A percentile compares a stretch with the other conserved stretches of the same genome.
Conservation (phyloP, 92 coral and sea anemone genomes). For the Heliopora coerulea region DNA sequence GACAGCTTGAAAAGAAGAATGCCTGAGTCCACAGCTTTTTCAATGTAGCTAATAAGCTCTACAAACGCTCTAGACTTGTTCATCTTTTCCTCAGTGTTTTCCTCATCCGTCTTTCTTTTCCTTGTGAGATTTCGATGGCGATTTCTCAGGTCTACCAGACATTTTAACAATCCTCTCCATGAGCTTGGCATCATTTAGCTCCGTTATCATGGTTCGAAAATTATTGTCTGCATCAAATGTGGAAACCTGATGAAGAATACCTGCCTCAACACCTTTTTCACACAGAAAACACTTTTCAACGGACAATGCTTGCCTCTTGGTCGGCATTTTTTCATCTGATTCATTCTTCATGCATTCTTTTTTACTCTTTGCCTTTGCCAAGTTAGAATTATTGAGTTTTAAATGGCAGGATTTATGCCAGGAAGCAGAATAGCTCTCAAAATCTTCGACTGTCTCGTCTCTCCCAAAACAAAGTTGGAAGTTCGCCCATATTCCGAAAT, state of each 20-base stretch:
- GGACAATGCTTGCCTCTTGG: neutral
- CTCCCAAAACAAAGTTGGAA: constrained; percentile 6
- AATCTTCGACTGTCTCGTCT: neutral
- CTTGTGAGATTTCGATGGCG: neutral
- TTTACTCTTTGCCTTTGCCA: constrained; percentile 30
- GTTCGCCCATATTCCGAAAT: neutral
- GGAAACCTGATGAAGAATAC: too few relatives aligned
- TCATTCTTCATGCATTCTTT: neutral
- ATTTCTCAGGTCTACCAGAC: neutral
- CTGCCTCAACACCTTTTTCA: neutral
- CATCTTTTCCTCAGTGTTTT: constrained; percentile 6
- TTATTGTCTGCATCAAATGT: too few relatives aligned
- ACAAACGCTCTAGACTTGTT: constrained; percentile 37
- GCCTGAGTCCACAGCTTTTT: constrained; percentile 25
- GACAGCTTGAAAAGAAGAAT: constrained; percentile 25
- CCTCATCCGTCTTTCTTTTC: neutral
- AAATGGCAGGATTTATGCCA: constrained; percentile 45
- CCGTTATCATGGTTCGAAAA: neutral
- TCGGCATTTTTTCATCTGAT: neutral
- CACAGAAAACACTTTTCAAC: constrained; percentile 3
- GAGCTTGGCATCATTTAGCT: neutral
- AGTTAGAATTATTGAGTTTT: constrained; percentile 41
- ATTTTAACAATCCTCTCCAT: neutral
- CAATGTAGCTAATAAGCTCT: constrained; percentile 29
- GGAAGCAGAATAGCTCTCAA: constrained; percentile 13